Percentiles rank a stretch among this genome's conserved stretches.
These are phyloP conservation scores for Mongoloraphidia duomilia DNA, from an alignment of 2,888 invertebrate genomes.

Conservation along the genomic window DNA sequence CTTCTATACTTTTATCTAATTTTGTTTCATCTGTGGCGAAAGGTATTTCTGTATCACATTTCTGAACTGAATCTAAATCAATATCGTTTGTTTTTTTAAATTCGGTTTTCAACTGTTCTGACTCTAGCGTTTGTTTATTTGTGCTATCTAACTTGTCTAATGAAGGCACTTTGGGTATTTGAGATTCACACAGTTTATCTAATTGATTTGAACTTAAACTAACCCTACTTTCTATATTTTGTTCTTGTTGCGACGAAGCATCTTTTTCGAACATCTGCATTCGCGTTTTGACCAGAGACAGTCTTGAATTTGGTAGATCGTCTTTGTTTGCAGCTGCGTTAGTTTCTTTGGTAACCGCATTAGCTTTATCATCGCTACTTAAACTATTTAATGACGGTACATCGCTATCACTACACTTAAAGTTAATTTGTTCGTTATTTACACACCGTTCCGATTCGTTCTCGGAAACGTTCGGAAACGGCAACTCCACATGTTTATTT, in stretches of 20 bases:
- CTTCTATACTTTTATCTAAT: conserved; percentile 19
- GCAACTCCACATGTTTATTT: neutral
- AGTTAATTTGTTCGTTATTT: neutral
- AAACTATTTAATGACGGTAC: conserved; percentile 14
- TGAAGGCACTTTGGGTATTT: neutral
- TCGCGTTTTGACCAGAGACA: conserved; percentile 28
- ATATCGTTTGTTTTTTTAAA: conserved; percentile 30
- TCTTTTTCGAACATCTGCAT: conserved; percentile 27
- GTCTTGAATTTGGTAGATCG: conserved; percentile 11
- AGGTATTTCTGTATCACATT: conserved; percentile 29
- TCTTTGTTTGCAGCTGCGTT: conserved; percentile 15
- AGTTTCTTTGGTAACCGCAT: conserved; percentile 29
- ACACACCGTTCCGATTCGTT: conserved; percentile 13
- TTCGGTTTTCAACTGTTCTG: conserved; percentile 24
- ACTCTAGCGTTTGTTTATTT: conserved; percentile 3
- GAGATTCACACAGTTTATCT: too few relatives aligned
- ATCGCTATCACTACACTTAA: conserved; percentile 8
- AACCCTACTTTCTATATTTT: too few relatives aligned
- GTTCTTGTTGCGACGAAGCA: neutral
- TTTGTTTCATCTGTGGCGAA: conserved; percentile 23
- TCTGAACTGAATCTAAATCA: conserved; percentile 16
- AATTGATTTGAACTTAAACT: too few relatives aligned
- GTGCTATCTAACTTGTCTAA: conserved; percentile 2
- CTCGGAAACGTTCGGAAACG: conserved; percentile 9
- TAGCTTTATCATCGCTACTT: conserved; percentile 18